Base-by-base conservation (phyloP, 92 coral and sea anemone species). In the Porites lobata region DNA sequence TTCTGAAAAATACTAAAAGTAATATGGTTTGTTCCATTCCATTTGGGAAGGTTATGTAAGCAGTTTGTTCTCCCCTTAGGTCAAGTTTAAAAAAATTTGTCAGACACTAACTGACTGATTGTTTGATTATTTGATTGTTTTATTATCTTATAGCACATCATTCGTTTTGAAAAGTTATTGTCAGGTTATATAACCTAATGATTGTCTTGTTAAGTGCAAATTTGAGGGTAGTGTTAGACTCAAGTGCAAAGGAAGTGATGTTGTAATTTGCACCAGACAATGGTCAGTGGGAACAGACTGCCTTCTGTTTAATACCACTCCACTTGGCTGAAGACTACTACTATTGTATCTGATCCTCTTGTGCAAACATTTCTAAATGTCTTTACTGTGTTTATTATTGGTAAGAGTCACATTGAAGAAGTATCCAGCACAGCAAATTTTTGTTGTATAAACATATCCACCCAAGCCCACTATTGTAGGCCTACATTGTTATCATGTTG, bases 241-340 rank as follows among this genome's bases (percentile, higher is more conserved):
- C 15, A 21, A 50, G 18, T 67, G 75, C 50, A 61, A 80, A 61
- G 81, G 87, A 84, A 20, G 43, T 84, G 79, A 75, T 84, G 87
- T 73, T 65, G 81, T 84, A 84, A 84, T 84, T 84, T 84, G 87
- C 87, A 74, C 73, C 81, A 50, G 87, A 63, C 87, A 72, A 53
- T 74, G 80, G 79, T 47, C n/a, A 18, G 87, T 84, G 87, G 87
- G 54, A 84, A 62, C 87, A 29, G 87, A 84, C 87, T 84, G 87
- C 87, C 87, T 69, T 84, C 87, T 84, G 87, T 84, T 84, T 24
- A 61, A 22, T 38, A 73, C 87, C 87, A 84, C 87, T 19, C 24
- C 87, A 84, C 87, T 74, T 50, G 87, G 54, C 24, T 84, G 87
- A 84, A 21, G 87, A 84, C 53, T 59, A 3, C 1, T 58, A 8